Base-by-base conservation (phyloP, 2,113 vertebrate genomes). In the Lagopus muta region DNA sequence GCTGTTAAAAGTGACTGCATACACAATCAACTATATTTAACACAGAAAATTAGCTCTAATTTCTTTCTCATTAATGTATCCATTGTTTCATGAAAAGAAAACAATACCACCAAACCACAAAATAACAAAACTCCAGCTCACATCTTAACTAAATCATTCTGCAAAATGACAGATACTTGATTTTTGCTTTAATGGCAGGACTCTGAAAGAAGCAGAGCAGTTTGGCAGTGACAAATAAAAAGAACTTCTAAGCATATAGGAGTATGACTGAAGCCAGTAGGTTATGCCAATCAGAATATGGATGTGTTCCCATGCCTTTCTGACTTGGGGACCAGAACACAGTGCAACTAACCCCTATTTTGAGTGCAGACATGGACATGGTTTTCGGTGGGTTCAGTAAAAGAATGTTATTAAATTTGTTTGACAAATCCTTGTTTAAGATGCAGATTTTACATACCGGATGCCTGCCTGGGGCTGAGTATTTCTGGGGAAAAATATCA, bases 391-490 rank as follows among this genome's bases (percentile, higher is more conserved):
- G 57, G 90, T 73, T 94, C 85, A 75, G n/a, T 82, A 88, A 80
- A 50, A 88, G 30, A 91, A 34, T 66, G 85, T 70, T 95, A 95
- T 83, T 93, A 88, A 91, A 90, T 91, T 90, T 52, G 18, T 62
- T 91, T 90, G 90, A 88, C 75, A 94, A 79, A 88, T 91, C 38
- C 47, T 19, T 88, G 67, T 81, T 90, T 95, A 89, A 88, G 86
- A 93, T 71, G 82, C 52, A 93, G 60, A 86, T 94, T 86, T 69
- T 91, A 91, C 72, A 94, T 34, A 95, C 38, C 86, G 88, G 86
- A 91, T 86, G 92, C 79, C 79, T 83, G 79, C 60, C 82, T 92
- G 72, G 91, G 93, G 92, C 79, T 22, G 89, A 95, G 43, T 82
- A 82, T 92, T 94, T 85, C 42, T 34, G 42, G 61, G 27, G 17